Conservation (phyloP, 1,140 invertebrate genomes). For the Hycleus cichorii region DNA sequence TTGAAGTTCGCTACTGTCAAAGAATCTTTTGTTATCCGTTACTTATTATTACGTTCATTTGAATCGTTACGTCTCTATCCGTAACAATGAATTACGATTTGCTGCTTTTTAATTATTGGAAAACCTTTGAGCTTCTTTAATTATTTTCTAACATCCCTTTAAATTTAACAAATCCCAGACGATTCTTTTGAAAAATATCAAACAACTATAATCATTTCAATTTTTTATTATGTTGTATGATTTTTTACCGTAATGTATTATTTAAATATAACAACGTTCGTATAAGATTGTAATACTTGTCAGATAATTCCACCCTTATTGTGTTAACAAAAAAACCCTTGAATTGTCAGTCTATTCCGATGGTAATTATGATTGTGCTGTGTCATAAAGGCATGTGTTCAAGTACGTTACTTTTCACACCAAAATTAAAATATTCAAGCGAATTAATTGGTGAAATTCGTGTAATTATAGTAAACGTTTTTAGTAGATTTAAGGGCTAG, state of each 20-base stretch:
- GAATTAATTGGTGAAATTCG: neutral
- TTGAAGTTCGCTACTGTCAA: slow-evolving; percentile 39
- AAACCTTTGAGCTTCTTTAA: slow-evolving; percentile 35
- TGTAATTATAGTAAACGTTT: neutral
- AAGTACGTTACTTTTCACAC: neutral
- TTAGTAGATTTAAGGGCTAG: too few relatives aligned
- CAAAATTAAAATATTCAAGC: neutral
- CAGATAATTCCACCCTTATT: slow-evolving; percentile 23
- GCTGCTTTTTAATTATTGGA: slow-evolving; percentile 39
- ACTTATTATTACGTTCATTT: slow-evolving; percentile 43
- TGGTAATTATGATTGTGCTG: slow-evolving; percentile 34
- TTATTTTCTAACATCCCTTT: slow-evolving; percentile 1
- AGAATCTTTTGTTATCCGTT: slow-evolving; percentile 41
- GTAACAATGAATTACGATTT: slow-evolving; percentile 40
- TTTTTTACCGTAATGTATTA: slow-evolving; percentile 3
- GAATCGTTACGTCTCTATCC: slow-evolving; percentile 32
- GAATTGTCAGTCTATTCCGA: slow-evolving; percentile 38
- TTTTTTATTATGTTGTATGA: neutral
- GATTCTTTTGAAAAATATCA: slow-evolving; percentile 4
- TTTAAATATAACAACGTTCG: slow-evolving; percentile 4
- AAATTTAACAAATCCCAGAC: neutral
- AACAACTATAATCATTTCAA: neutral
- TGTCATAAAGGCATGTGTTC: slow-evolving; percentile 7
- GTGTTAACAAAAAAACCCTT: slow-evolving; percentile 32
- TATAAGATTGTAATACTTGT: slow-evolving; percentile 16